These are phyloP conservation scores for Papilio aristodemus DNA, from an alignment of 1,140 invertebrate species.

Conservation along the genomic window DNA sequence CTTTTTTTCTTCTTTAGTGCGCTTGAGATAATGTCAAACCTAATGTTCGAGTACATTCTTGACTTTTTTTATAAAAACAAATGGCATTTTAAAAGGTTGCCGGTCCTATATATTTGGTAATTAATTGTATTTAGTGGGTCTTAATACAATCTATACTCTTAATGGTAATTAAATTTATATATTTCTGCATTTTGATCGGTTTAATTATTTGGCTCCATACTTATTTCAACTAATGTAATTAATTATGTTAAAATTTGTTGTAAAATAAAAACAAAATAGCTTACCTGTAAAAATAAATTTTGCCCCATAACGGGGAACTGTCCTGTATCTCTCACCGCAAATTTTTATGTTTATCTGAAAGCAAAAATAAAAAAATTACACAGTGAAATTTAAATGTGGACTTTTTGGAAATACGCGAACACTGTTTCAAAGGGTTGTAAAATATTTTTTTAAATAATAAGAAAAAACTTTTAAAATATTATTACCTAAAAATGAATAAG, in stretches of 20 bases:
- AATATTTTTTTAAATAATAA: not conserved
- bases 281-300: constrained; percentile 57
- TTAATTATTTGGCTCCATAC: not conserved
- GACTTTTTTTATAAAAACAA: constrained; percentile 23
- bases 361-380: constrained; percentile 33
- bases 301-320: constrained; percentile 65
- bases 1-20: constrained; percentile 7
- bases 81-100: constrained; percentile 25
- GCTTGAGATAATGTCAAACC: constrained; percentile 26
- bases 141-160: not conserved
- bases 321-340: constrained; percentile 15
- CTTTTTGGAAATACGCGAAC: not conserved
- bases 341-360: constrained; percentile 37
- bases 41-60: constrained; percentile 29
- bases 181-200: not conserved
- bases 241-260: not conserved
- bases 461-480: not conserved
- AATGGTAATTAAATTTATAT: not conserved
- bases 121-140: not conserved
- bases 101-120: constrained; percentile 6
- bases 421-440: not conserved
- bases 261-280: constrained; percentile 36
- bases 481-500: constrained; percentile 15
- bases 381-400: not conserved
- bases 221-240: not conserved